Conservation (phyloP, 2,113 vertebrate genomes). For the Azemiops feae region DNA sequence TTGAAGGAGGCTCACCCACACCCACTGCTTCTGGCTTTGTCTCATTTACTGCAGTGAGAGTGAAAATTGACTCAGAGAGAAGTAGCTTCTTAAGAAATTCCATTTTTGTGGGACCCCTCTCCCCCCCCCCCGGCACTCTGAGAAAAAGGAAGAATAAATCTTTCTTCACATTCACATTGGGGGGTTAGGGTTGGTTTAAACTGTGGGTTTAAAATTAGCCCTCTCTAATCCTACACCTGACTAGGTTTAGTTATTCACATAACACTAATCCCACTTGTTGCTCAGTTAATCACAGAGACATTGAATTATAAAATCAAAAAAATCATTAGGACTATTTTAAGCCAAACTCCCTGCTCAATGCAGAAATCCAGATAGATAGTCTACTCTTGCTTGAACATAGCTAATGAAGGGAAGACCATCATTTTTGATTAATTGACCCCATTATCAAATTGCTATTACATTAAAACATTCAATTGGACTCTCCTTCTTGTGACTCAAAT, state of each 20-base stretch:
- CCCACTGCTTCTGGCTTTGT: not conserved
- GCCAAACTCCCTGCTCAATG: not conserved
- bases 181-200: too few relatives aligned
- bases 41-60: not conserved
- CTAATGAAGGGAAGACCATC: not conserved
- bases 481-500: not conserved
- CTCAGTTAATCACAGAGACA: not conserved
- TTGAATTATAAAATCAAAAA: not conserved
- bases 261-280: not conserved
- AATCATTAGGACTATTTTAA: not conserved
- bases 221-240: not conserved
- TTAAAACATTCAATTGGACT: not conserved
- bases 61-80: not conserved
- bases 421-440: not conserved
- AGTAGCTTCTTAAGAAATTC: not conserved
- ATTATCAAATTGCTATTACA: not conserved
- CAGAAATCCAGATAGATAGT: not conserved
- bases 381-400: not conserved
- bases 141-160: not conserved
- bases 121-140: not conserved
- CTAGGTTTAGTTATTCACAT: not conserved
- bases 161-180: not conserved
- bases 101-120: not conserved
- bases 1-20: not conserved
- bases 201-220: not conserved